Evolutionary conservation across 2,888 invertebrate species (phyloP).

Genomic region (Tachina grossa): DNA sequence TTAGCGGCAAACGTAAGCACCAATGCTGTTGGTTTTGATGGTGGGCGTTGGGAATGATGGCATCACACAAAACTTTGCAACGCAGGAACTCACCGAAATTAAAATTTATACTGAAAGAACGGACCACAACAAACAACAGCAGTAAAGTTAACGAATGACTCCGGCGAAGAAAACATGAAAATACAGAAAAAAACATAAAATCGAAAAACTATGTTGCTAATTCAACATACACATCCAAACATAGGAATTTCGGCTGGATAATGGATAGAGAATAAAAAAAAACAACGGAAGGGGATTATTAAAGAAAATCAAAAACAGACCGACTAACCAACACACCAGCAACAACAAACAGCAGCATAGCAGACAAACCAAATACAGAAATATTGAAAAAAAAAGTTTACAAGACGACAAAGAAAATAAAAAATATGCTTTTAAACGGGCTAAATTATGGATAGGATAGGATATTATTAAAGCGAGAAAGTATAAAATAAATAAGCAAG

Average conservation of each 20-base stretch:
- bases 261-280: constrained; percentile 36
- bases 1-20: constrained; percentile 33
- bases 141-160: constrained; percentile 42
- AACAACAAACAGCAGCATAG: constrained; percentile 52
- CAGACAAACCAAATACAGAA: constrained; percentile 59
- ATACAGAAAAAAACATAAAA: constrained; percentile 28
- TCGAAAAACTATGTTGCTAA: constrained; percentile 60
- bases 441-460: neutral
- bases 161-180: neutral
- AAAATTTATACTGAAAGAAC: constrained; percentile 41
- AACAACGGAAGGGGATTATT: constrained; percentile 17
- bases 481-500: constrained; percentile 20
- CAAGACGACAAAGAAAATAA: constrained; percentile 54
- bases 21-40: neutral
- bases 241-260: constrained; percentile 32
- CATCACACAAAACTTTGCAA: constrained; percentile 30
- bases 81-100: constrained; percentile 27
- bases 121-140: constrained; percentile 52
- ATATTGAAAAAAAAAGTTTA: constrained; percentile 42
- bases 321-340: constrained; percentile 21
- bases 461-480: neutral
- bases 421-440: constrained; percentile 28
- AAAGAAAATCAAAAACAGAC: constrained; percentile 36
- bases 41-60: constrained; percentile 34
- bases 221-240: constrained; percentile 43